phyloP scores from a whole-genome alignment of 2,797 vertebrate species.

The Echeneis naucrates region DNA sequence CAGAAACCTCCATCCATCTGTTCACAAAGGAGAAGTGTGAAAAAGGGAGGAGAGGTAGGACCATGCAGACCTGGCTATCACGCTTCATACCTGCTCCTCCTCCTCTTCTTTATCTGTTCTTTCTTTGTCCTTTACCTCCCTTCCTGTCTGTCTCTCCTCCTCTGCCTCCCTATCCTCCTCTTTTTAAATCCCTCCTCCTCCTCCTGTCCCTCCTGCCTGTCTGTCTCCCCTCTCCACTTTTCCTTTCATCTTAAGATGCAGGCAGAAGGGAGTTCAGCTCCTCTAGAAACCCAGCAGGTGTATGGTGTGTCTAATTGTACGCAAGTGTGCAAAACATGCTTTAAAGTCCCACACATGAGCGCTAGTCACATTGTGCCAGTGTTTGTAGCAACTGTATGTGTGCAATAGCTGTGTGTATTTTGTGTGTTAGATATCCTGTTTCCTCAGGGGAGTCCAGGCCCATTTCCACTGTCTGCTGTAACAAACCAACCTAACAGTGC shows the following conservation, averaged over 20 bases:
- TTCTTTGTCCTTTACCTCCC: conserved; percentile 63
- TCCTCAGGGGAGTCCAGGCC: conserved; percentile 74
- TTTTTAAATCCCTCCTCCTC: conserved; percentile 49
- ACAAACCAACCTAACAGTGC: conserved; percentile 72
- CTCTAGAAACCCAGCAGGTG: conserved; percentile 77
- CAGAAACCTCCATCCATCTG: conserved; percentile 82
- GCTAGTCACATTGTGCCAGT: conserved; percentile 51
- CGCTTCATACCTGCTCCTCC: conserved; percentile 59
- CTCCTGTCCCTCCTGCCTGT: conserved; percentile 45
- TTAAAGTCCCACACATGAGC: conserved; percentile 50
- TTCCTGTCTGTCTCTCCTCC: conserved; percentile 29
- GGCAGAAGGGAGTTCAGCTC: conserved; percentile 58
- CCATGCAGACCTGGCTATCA: conserved; percentile 62
- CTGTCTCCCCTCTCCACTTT: conserved; percentile 41
- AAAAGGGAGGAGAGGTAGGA: conserved; percentile 60
- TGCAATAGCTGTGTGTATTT: conserved; percentile 49
- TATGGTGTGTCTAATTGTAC: conserved; percentile 72
- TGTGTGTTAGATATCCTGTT: conserved; percentile 71
- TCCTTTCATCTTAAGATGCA: conserved; percentile 70
- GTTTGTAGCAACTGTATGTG: conserved; percentile 44
- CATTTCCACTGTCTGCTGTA: conserved; percentile 80
- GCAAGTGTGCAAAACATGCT: conserved; percentile 63
- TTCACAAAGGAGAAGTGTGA: conserved; percentile 70
- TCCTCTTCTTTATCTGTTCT: conserved; percentile 62
- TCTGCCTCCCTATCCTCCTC: conserved; percentile 17